Conservation (phyloP, 2,113 vertebrate species). For the Coryphaenoides rupestris region DNA sequence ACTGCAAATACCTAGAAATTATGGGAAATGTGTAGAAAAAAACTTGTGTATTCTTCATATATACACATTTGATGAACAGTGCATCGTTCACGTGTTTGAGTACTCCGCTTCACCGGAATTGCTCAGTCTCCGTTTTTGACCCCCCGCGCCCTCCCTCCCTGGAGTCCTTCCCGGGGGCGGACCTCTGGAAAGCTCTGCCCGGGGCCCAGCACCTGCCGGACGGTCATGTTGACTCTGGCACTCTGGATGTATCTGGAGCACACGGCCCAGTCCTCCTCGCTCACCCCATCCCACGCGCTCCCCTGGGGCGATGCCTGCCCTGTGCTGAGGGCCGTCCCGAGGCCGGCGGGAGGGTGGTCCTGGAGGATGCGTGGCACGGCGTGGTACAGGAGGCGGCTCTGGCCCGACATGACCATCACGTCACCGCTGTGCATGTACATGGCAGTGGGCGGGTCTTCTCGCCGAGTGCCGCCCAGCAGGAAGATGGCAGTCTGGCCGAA, state of each 20-base stretch:
- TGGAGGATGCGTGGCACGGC: constrained; percentile 86
- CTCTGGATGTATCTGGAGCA: constrained; percentile 82
- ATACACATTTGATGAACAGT: background rate
- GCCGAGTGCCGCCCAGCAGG: constrained; percentile 82
- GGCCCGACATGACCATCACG: constrained; percentile 94
- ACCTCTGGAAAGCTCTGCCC: constrained; percentile 78
- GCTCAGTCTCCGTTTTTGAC: background rate
- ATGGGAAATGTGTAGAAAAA: no score
- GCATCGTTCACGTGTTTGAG: background rate
- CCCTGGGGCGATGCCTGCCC: constrained; percentile 3
- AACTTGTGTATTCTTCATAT: background rate
- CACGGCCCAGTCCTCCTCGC: constrained; percentile 81
- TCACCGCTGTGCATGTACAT: constrained; percentile 96
- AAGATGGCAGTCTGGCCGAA: constrained; percentile 94
- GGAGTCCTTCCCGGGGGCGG: background rate
- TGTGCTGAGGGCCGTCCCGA: constrained; percentile 30
- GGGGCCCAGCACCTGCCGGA: constrained; percentile 84
- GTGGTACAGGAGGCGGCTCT: constrained; percentile 89
- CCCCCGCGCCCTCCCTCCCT: background rate
- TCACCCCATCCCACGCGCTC: constrained; percentile 52
- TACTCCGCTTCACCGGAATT: background rate
- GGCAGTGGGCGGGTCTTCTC: constrained; percentile 82
- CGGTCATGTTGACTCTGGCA: constrained; percentile 89
- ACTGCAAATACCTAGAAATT: no score
- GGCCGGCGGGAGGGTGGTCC: constrained; percentile 56